Base-by-base conservation (phyloP, 92 coral and sea anemone genomes). In the Montipora capitata region DNA sequence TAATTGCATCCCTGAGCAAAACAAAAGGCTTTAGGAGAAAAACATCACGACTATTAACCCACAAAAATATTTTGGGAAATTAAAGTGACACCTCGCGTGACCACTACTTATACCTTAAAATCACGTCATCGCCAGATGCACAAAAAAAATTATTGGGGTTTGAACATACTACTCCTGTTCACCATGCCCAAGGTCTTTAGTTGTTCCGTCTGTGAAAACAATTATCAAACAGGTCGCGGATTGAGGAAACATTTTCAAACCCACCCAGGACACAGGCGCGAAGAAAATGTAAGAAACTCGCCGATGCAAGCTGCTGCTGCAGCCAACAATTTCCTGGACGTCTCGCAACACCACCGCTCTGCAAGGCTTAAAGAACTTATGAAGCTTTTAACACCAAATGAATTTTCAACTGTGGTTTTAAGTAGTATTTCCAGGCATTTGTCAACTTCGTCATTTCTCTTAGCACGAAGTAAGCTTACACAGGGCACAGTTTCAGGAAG, bases 111-210 rank as follows among this genome's bases (percentile, higher is more conserved):
- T 3, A n/a, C 4, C 35, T 18, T 68, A 40, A 3, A 44, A 68
- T 63, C 68, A 63, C 9, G 68, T 63, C 4, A 63, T 63, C 68
- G 5, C 68, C 68, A 63, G 68, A 63, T 4, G 68, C 68, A 63
- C 35, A 13, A 13, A 18, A n/a, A 63, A 5, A n/a, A n/a, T 63
- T 63, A 4, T n/a, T n/a, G 39, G 2, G 4, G 39, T 63, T 63
- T 63, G 38, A 63, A 17, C n/a, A 58, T 10, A n/a, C n/a, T 58
- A 58, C 64, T 58, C 15, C 15, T 9, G n/a, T 16, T 41, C 15
- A 73, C 20, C 56, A 73, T 73, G 57, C 40, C 78, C 51, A 73
- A 73, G 61, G 78, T 73, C 61, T 73, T 73, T 73, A 14, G 56
- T 13, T 73, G 78, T 42, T n/a, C 56, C 58, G 40, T 40, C 39